Percentiles rank a stretch among this genome's conserved stretches.
Evolutionary conservation across 1,140 invertebrate species (phyloP).

Genomic region (Radopholus similis): DNA sequence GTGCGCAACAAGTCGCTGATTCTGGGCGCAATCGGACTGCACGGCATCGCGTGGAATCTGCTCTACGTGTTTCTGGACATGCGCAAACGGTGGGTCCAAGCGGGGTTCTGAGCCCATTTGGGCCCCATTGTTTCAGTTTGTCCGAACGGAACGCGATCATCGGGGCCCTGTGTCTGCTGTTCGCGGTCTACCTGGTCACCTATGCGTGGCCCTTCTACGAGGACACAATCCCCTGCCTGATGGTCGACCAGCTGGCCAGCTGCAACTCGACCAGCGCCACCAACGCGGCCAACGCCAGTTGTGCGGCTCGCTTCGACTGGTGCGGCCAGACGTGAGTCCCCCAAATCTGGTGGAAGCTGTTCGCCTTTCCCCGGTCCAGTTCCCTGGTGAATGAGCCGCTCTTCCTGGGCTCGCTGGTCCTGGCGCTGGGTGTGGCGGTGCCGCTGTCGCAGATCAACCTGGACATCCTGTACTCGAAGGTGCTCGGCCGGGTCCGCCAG

Average conservation of each 20-base stretch:
- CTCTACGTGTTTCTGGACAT: conserved; percentile 47
- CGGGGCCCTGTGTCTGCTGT: conserved; percentile 1
- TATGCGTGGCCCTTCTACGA: conserved; percentile 49
- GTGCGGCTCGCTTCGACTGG: conserved; percentile 36
- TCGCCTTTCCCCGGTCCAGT: neutral
- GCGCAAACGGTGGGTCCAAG: conserved; percentile 28
- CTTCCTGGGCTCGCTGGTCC: conserved; percentile 38
- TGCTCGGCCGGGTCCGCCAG: conserved; percentile 31
- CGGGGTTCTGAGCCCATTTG: conserved; percentile 22
- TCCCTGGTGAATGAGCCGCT: conserved; percentile 37
- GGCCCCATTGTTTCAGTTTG: conserved; percentile 22
- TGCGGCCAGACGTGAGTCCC: conserved; percentile 22
- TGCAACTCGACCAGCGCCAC: neutral
- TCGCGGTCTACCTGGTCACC: conserved; percentile 34
- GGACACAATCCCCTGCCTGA: conserved; percentile 31
- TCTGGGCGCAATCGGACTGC: conserved; percentile 39
- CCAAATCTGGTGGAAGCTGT: neutral
- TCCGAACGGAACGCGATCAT: conserved; percentile 31
- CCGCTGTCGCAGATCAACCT: conserved; percentile 37
- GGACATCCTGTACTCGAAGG: conserved; percentile 44
- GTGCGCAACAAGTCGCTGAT: conserved; percentile 42
- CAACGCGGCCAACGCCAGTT: conserved; percentile 12
- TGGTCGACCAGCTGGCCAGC: neutral
- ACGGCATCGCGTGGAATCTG: conserved; percentile 42
- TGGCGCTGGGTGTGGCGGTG: conserved; percentile 34